Conservation (phyloP, 2,888 invertebrate species). For the Chrysomela aeneicollis region DNA sequence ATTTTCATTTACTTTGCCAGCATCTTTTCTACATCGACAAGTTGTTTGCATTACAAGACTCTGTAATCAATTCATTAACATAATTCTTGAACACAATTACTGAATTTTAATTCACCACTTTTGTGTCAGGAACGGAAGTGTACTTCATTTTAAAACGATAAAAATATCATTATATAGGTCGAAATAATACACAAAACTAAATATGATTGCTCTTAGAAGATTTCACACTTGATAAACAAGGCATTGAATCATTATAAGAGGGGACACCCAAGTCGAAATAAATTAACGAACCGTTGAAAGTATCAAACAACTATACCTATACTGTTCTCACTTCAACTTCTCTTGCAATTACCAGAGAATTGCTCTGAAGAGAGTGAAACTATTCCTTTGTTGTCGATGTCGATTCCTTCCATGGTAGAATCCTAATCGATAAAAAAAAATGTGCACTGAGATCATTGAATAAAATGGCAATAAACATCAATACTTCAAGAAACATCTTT, state of each 20-base stretch:
- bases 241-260: background rate
- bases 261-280: constrained; percentile 27
- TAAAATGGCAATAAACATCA: background rate
- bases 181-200: background rate
- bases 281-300: constrained; percentile 16
- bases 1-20: too few species aligned
- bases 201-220: background rate
- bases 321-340: background rate
- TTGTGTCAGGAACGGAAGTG: background rate
- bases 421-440: background rate
- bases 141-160: background rate
- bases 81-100: background rate
- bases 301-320: constrained; percentile 2
- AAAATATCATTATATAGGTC: background rate
- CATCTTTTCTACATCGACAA: too few species aligned
- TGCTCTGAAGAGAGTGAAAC: background rate
- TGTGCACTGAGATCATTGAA: background rate
- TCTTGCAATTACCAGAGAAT: background rate
- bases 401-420: background rate
- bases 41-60: background rate
- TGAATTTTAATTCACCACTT: background rate
- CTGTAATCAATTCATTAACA: background rate
- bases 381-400: background rate
- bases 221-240: constrained; percentile 2
- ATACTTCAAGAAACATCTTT: background rate